Conservation (phyloP, 2,797 vertebrate genomes). For the Scarus forsteni region DNA sequence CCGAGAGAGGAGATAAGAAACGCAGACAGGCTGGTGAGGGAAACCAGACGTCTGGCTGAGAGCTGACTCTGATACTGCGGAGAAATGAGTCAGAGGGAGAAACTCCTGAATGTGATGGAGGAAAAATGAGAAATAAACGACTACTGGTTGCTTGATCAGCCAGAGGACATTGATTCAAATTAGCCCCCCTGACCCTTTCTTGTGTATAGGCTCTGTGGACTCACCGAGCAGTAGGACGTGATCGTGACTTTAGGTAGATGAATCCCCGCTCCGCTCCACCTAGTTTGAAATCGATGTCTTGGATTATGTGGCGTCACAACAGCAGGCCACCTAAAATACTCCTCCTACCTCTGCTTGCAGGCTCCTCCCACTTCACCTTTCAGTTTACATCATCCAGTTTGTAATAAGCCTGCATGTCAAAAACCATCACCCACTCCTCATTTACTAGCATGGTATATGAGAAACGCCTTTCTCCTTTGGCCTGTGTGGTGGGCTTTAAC, state of each 20-base stretch:
- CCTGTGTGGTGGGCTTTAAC: conserved; percentile 40
- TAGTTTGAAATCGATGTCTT: conserved; percentile 76
- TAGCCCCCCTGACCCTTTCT: conserved; percentile 32
- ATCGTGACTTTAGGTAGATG: conserved; percentile 44
- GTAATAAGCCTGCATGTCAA: conserved; percentile 81
- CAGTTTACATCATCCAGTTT: conserved; percentile 55
- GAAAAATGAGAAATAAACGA: conserved; percentile 4
- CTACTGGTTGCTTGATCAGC: conserved; percentile 46
- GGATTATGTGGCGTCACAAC: conserved; percentile 61
- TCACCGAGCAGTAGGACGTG: conserved; percentile 63
- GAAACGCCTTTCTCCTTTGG: conserved; percentile 59
- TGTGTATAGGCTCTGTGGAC: conserved; percentile 51
- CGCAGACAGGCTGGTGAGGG: conserved; percentile 55
- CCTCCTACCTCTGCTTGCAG: conserved; percentile 87
- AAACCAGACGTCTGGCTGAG: conserved; percentile 49
- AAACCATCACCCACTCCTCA: conserved; percentile 50
- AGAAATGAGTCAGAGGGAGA: conserved; percentile 50
- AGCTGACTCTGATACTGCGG: conserved; percentile 48
- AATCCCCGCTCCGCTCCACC: conserved; percentile 30
- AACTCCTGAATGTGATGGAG: conserved; percentile 51
- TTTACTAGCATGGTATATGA: conserved; percentile 81
- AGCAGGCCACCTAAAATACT: conserved; percentile 71
- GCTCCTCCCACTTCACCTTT: conserved; percentile 73
- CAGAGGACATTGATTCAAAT: conserved; percentile 76
- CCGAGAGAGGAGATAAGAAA: conserved; percentile 59